Percentiles rank a stretch among this genome's conserved stretches.
phyloP scores from a whole-genome alignment of 2,797 vertebrate species.

The Danio albolineatus region DNA sequence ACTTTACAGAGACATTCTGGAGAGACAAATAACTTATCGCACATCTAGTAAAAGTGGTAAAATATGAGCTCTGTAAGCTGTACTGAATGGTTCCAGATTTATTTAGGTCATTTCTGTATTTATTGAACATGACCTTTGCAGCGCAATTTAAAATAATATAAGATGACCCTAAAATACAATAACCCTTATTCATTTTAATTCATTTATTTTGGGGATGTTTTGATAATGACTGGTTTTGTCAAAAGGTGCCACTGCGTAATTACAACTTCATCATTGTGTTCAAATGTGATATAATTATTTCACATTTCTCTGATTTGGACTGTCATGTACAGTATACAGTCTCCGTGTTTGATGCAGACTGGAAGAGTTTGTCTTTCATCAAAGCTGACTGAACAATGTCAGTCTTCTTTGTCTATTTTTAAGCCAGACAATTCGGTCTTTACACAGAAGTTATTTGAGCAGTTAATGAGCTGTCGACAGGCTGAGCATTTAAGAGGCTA shows the following conservation, averaged over 20 bases:
- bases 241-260: not conserved
- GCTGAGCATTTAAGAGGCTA: slow-evolving; percentile 49
- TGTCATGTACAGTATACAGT: slow-evolving; percentile 4
- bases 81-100: no score
- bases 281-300: not conserved
- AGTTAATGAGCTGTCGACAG: slow-evolving; percentile 46
- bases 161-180: slow-evolving; percentile 19
- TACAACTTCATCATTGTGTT: not conserved
- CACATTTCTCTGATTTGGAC: not conserved
- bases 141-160: slow-evolving; percentile 43
- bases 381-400: slow-evolving; percentile 35
- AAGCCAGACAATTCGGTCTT: slow-evolving; percentile 59
- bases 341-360: slow-evolving; percentile 18
- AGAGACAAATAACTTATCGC: no score
- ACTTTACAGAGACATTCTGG: no score
- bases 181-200: not conserved
- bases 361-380: slow-evolving; percentile 43
- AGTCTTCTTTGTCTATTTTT: slow-evolving; percentile 46
- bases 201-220: slow-evolving; percentile 19
- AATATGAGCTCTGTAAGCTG: no score
- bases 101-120: no score
- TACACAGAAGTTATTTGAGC: slow-evolving; percentile 48
- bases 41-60: no score
- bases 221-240: slow-evolving; percentile 7
- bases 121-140: no score